phyloP scores from a whole-genome alignment of 2,888 invertebrate genomes.

The Scaptodrosophila latifasciaeformis region DNA sequence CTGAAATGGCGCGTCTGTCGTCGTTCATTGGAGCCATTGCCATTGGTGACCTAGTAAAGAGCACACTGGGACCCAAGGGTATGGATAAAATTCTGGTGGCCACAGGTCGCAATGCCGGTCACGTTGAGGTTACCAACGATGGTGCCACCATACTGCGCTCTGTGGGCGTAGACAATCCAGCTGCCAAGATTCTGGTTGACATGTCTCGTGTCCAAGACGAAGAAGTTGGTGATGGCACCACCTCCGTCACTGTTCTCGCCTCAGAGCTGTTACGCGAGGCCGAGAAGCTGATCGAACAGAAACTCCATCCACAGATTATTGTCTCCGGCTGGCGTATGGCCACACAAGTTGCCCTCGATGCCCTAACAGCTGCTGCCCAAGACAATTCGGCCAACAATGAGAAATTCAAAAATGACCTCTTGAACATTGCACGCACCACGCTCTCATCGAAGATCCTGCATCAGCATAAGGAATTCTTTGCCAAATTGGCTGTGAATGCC shows the following conservation, averaged over 20 bases:
- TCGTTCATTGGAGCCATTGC: conserved; percentile 99
- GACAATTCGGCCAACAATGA: conserved; percentile 88
- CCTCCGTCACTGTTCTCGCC: conserved; percentile 95
- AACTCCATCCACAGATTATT: conserved; percentile 98
- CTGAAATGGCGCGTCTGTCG: conserved; percentile 96
- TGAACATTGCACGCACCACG: conserved; percentile 98
- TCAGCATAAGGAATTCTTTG: conserved; percentile 97
- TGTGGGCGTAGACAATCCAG: conserved; percentile 98
- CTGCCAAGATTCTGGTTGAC: conserved; percentile 98
- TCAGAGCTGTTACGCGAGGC: conserved; percentile 96
- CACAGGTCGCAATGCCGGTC: conserved; percentile 85
- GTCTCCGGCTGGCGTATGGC: conserved; percentile 96
- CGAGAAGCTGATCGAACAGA: conserved; percentile 93
- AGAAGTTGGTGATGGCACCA: conserved; percentile 99
- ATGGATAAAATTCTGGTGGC: conserved; percentile 96
- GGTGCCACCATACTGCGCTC: conserved; percentile 98
- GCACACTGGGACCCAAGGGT: conserved; percentile 98
- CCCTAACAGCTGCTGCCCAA: conserved; percentile 85
- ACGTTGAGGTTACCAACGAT: conserved; percentile 98
- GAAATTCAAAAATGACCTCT: conserved; percentile 88
- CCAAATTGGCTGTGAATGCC: conserved; percentile 96
- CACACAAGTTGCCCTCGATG: conserved; percentile 87
- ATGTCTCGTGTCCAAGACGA: conserved; percentile 99
- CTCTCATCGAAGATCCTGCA: conserved; percentile 98
- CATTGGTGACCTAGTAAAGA: conserved; percentile 98